Base-by-base conservation (phyloP, 2,888 invertebrate species). In the Thysanoteuthis rhombus region DNA sequence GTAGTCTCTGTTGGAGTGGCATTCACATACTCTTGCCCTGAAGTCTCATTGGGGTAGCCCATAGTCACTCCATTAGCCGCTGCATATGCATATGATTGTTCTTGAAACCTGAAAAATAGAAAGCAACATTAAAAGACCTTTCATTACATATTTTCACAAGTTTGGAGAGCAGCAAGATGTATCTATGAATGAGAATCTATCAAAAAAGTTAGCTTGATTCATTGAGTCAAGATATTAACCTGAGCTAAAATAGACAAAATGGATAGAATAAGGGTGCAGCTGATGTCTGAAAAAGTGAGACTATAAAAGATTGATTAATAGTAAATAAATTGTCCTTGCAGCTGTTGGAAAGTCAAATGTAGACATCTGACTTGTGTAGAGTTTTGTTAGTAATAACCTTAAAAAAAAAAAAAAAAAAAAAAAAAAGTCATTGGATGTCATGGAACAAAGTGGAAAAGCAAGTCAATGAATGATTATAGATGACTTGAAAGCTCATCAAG, bases 21-120 rank as follows among this genome's bases (percentile, higher is more conserved):
- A 47, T 94, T 47, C 38, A 94, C 94, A 91, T 94, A 94, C 58
- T 89, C 93, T 94, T 38, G 95, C 94, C 58, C 94, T 94, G 94
- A 94, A 36, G 52, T 36, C 38, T 93, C 93, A 39, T 93, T 93
- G 39, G 93, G 25, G 36, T 93, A 93, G 32, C 92, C 92, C 92
- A 92, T 92, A 28, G 93, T 58, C n/a, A 93, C 93, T 38, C 93
- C 93, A 28, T 93, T 93, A n/a, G 92, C 42, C 8, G 93, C 93
- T 36, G 47, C 39, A 36, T 93, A 93, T 36, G 47, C 38, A 36
- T 93, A 93, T 36, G 93, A 39, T 39, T 93, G 93, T 52, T 93
- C 93, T 93, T n/a, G 36, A 47, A 47, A 93, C 36, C 93, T 93
- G 39, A 1, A 75, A n/a, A 75, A 75, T 75, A 75, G 16, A n/a